Percentiles rank a stretch among this genome's conserved stretches.
phyloP scores from a whole-genome alignment of 2,797 vertebrate genomes.

The Tangara arthus region DNA sequence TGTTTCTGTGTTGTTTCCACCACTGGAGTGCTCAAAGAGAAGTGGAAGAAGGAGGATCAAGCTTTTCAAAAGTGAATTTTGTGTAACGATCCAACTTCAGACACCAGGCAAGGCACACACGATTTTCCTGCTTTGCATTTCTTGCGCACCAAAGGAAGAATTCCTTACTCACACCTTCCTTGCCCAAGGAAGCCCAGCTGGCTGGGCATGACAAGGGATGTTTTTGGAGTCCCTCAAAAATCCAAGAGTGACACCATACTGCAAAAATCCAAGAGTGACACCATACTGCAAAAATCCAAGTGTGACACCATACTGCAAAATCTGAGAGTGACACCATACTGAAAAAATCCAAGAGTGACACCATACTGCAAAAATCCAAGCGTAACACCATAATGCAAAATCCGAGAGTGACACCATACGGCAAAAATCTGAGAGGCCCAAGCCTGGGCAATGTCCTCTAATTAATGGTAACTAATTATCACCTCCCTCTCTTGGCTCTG shows the following conservation, averaged over 20 bases:
- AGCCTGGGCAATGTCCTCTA: fast-evolving
- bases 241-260: background rate
- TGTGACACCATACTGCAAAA: background rate
- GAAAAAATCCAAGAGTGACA: background rate
- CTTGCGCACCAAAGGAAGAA: background rate
- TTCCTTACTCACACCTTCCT: background rate
- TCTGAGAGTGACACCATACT: too few relatives aligned
- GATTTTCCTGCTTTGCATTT: background rate
- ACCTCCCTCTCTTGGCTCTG: background rate
- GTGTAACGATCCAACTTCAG: background rate
- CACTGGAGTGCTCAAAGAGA: background rate
- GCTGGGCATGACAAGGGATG: background rate
- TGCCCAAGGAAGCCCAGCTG: background rate
- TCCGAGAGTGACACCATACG: too few relatives aligned
- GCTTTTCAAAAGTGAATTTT: background rate
- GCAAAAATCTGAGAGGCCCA: background rate
- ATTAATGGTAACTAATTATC: background rate
- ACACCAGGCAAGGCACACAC: background rate
- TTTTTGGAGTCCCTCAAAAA: background rate
- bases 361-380: background rate
- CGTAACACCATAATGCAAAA: background rate
- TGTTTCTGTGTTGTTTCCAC: background rate
- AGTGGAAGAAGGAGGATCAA: background rate
- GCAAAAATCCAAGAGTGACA: background rate
- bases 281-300: background rate